These are phyloP conservation scores for Melospiza georgiana DNA, from an alignment of 2,113 vertebrate species.

Conservation along the genomic window DNA sequence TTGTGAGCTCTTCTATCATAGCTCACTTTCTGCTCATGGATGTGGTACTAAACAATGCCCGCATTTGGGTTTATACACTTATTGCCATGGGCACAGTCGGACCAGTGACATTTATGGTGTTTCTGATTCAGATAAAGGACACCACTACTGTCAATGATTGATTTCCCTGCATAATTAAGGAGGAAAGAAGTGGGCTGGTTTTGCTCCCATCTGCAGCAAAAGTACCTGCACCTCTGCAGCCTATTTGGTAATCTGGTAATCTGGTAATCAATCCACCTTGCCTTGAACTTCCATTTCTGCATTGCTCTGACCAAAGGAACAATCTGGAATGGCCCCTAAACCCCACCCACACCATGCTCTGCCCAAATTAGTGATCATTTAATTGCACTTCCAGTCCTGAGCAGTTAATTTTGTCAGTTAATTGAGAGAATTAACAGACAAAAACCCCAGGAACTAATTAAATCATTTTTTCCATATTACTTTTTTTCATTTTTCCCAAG, in stretches of 20 bases:
- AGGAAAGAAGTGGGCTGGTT: accelerated
- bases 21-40: neutral
- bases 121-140: neutral
- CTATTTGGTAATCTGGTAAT: too few relatives aligned
- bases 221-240: neutral
- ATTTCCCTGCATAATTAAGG: neutral
- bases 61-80: neutral
- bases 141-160: neutral
- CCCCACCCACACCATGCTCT: neutral
- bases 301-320: neutral
- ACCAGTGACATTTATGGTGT: neutral
- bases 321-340: neutral
- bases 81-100: accelerated
- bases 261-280: too few relatives aligned
- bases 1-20: neutral
- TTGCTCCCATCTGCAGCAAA: accelerated
- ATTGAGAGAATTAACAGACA: neutral
- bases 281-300: neutral
- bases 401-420: neutral
- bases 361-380: neutral
- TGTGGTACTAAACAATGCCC: neutral
- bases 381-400: neutral
- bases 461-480: accelerated
- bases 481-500: neutral
- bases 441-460: neutral